Percentiles rank a stretch among this genome's conserved stretches.
phyloP scores from a whole-genome alignment of 2,888 invertebrate genomes.

The Augiades crinisus region DNA sequence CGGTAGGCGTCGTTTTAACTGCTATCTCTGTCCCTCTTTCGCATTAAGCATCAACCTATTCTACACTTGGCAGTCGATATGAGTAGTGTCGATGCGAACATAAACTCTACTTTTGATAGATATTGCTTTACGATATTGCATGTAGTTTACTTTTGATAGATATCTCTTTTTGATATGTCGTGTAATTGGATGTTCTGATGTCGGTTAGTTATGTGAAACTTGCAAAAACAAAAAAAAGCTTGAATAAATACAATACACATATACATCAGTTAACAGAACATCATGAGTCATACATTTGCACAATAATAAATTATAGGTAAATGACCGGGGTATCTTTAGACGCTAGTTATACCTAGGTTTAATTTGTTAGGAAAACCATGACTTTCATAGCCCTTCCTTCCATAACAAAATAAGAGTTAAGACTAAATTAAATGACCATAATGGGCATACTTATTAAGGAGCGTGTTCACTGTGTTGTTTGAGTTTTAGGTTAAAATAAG shows the following conservation, averaged over 20 bases:
- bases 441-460: no score
- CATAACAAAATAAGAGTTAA: not conserved
- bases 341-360: not conserved
- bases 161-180: conserved; percentile 50
- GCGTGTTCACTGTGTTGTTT: no score
- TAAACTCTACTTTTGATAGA: conserved; percentile 57
- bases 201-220: conserved; percentile 29
- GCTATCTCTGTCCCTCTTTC: conserved; percentile 75
- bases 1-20: conserved; percentile 75
- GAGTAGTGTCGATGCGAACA: conserved; percentile 58
- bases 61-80: conserved; percentile 73
- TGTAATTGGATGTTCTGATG: conserved; percentile 51
- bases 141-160: conserved; percentile 57
- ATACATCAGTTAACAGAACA: conserved; percentile 39
- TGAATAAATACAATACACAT: conserved; percentile 44
- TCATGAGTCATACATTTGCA: conserved; percentile 54
- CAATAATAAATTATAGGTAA: conserved; percentile 37
- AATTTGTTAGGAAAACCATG: not conserved
- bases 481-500: no score
- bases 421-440: no score
- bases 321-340: conserved; percentile 6
- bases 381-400: not conserved
- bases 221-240: conserved; percentile 41
- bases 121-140: conserved; percentile 50
- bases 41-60: conserved; percentile 67